Percentiles rank a stretch among this genome's conserved stretches.
These are phyloP conservation scores for Drosophila neotestacea DNA, from an alignment of 2,888 invertebrate species.

Conservation along the genomic window DNA sequence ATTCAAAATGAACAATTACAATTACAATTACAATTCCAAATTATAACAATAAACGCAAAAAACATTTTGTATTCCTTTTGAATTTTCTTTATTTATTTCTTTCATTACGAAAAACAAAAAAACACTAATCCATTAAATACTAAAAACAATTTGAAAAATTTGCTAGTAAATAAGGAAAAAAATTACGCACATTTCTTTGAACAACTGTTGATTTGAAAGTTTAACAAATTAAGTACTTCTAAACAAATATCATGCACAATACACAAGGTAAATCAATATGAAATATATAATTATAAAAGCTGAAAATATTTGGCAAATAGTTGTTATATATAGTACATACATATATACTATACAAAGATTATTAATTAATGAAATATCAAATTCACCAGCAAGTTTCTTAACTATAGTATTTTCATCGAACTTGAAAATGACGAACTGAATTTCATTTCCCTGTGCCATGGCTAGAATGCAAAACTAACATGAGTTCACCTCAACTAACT, in stretches of 20 bases:
- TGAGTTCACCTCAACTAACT: constrained; percentile 14
- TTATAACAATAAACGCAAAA: constrained; percentile 33
- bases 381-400: background rate
- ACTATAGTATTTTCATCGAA: no score
- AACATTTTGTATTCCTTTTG: constrained; percentile 17
- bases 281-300: constrained; percentile 15
- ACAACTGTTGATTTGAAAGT: constrained; percentile 8
- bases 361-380: constrained; percentile 4
- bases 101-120: background rate
- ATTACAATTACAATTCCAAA: constrained; percentile 15
- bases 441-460: constrained; percentile 51
- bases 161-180: constrained; percentile 28
- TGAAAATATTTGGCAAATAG: constrained; percentile 28
- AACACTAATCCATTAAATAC: background rate
- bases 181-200: constrained; percentile 19
- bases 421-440: constrained; percentile 46
- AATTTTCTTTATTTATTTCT: constrained; percentile 21
- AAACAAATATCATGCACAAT: constrained; percentile 38
- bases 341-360: background rate
- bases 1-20: constrained; percentile 9
- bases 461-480: constrained; percentile 20
- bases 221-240: constrained; percentile 7
- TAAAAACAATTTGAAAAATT: constrained; percentile 20
- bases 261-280: constrained; percentile 14
- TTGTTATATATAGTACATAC: constrained; percentile 1